Evolutionary conservation across 92 coral and sea anemone genomes (phyloP), one percentile per base, ranked within the genome.

Genomic region (Virgularia gustaviana): DNA sequence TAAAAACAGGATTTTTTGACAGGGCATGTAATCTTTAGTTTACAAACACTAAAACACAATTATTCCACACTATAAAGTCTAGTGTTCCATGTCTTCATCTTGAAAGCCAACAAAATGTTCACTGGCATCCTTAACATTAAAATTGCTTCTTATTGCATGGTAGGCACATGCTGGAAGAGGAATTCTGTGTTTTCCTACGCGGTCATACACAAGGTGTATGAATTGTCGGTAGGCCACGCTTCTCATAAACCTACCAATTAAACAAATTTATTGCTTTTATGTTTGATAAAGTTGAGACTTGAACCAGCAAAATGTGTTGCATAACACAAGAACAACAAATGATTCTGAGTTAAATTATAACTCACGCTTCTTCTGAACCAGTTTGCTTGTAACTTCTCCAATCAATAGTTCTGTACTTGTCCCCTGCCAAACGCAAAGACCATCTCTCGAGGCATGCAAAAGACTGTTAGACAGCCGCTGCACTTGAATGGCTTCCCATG

Each of bases 71-170:
- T n/a, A n/a, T n/a, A n/a, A n/a, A n/a, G n/a, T n/a, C n/a, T 30
- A 57, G 38, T 57, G 38, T 8, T 57, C 65, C 65, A 28, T 10
- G 8, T 31, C 38, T 2, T 57, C 65, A 57, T 24, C 39, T 30
- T 57, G 47, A n/a, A 9, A 41, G n/a, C 47, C 47, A 9, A 41
- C 16, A 41, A 41, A 41, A 9, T 41, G 47, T 41, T 41, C 47
- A 41, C 47, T 31, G n/a, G n/a, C n/a, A 30, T 57, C 65, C 35
- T 57, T 57, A 13, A 42, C 2, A 30, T 28, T 37, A 24, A 28
- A 57, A 30, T 31, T 57, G 39, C 38, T 57, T 31, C 65, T 57
- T 25, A 57, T 57, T 25, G 65, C 65, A 57, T 24, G 65, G 25
- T 57, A 31, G 3, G 65, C 65, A 57, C 65, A 57, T 28, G 65